A percentile compares a stretch with the other conserved stretches of the same genome.
Conservation (phyloP, 2,888 invertebrate genomes). For the Drosophila yooni region DNA sequence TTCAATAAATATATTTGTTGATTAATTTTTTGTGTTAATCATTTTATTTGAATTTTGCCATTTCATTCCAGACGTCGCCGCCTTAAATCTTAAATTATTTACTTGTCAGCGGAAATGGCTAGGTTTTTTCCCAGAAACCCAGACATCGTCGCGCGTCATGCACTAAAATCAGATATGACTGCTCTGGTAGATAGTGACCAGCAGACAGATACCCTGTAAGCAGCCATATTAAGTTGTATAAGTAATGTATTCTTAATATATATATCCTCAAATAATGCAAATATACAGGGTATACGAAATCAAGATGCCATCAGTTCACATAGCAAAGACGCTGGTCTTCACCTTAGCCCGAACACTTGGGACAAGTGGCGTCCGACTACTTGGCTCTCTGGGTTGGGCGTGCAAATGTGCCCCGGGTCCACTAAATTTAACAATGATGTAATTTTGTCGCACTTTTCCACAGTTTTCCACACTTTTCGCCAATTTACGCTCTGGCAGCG, state of each 20-base stretch:
- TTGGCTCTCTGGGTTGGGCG: slow-evolving; percentile 43
- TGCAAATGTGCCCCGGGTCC: slow-evolving; percentile 50
- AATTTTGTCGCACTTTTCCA: slow-evolving; percentile 76
- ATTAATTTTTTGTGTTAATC: background rate
- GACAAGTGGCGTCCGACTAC: slow-evolving; percentile 28
- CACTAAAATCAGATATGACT: slow-evolving; percentile 10
- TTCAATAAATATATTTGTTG: background rate
- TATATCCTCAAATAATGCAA: background rate
- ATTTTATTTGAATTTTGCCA: slow-evolving; percentile 3
- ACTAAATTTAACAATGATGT: slow-evolving; percentile 84
- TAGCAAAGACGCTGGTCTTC: background rate
- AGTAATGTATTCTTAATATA: background rate
- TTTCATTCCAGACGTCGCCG: slow-evolving; percentile 16
- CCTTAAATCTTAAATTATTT: slow-evolving; percentile 8
- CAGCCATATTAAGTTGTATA: background rate
- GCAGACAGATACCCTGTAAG: background rate
- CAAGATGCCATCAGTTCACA: background rate
- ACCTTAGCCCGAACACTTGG: slow-evolving; percentile 24
- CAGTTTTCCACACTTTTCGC: slow-evolving; percentile 23
- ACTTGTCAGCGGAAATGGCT: slow-evolving; percentile 63
- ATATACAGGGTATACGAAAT: background rate
- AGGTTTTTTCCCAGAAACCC: slow-evolving; percentile 55
- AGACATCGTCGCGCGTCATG: slow-evolving; percentile 57
- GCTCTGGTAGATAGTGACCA: background rate
- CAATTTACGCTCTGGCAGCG: background rate